Conservation (phyloP, 2,113 vertebrate genomes). For the Parus major region DNA sequence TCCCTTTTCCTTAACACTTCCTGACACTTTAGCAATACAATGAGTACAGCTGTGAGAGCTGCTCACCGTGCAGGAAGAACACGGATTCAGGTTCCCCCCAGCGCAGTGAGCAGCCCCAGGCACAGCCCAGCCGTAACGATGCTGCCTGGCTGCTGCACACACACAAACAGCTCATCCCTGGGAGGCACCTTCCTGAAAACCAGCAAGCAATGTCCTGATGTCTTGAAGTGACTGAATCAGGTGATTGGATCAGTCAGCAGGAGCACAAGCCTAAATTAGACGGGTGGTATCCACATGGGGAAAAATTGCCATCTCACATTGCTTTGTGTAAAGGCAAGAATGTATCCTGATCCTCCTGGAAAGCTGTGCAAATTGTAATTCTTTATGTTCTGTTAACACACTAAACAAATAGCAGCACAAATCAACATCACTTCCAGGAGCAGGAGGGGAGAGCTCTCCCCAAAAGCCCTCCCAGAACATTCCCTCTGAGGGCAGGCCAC, state of each 20-base stretch:
- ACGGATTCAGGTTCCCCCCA: too few relatives aligned
- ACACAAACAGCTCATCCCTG: background rate
- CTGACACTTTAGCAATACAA: background rate
- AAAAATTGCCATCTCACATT: background rate
- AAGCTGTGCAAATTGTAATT: background rate
- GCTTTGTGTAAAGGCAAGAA: background rate
- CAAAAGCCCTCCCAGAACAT: background rate
- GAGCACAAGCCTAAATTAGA: background rate
- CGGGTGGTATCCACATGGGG: background rate
- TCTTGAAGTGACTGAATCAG: background rate
- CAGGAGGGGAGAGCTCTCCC: background rate
- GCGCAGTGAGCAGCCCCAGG: background rate
- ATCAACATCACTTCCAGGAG: background rate
- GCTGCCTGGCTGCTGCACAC: background rate
- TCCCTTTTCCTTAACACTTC: background rate
- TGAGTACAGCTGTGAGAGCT: background rate
- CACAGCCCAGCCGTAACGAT: background rate
- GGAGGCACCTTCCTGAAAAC: background rate
- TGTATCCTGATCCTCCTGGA: background rate
- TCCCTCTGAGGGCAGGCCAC: background rate
- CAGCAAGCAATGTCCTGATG: background rate
- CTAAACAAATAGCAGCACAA: background rate
- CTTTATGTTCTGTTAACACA: background rate
- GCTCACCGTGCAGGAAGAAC: background rate
- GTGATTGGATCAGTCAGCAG: background rate